Conservation (phyloP, 1,140 invertebrate species). For the Melipona quadrifasciata region DNA sequence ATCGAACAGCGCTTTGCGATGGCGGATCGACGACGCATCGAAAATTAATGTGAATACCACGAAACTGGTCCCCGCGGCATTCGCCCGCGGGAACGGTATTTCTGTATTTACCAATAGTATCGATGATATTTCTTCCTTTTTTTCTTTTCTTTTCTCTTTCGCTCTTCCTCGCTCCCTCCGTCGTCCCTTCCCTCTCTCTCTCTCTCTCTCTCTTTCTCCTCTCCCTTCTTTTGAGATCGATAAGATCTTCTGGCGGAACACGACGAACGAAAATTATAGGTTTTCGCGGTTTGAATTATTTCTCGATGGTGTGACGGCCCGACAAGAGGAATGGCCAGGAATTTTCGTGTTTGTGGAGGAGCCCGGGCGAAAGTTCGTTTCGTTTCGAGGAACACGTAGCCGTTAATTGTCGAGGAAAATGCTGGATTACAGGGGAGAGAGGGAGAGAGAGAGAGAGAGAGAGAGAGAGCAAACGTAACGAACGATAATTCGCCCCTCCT, state of each 20-base stretch:
- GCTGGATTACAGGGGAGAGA: neutral
- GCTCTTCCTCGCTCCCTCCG: neutral
- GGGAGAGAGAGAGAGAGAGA: neutral
- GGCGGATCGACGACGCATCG: constrained; percentile 70
- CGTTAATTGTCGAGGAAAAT: neutral
- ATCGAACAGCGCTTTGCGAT: constrained; percentile 60
- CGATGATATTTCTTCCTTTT: constrained; percentile 73
- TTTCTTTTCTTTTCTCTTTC: neutral
- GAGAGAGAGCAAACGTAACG: neutral
- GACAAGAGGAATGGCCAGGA: constrained; percentile 24
- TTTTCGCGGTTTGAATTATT: constrained; percentile 77
- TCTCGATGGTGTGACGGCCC: constrained; percentile 56
- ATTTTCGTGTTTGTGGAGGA: constrained; percentile 20
- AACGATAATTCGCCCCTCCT: neutral
- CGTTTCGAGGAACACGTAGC: neutral
- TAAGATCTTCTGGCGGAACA: constrained; percentile 71
- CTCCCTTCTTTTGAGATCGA: constrained; percentile 51
- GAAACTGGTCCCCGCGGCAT: constrained; percentile 70
- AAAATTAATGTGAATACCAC: constrained; percentile 73
- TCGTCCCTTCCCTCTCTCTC: neutral
- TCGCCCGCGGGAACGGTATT: constrained; percentile 69
- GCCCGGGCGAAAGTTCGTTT: too few relatives aligned
- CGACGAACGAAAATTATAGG: constrained; percentile 74
- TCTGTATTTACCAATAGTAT: constrained; percentile 75
- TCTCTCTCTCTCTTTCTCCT: neutral